Evolutionary conservation across 2,113 vertebrate genomes (phyloP), one percentile per base, ranked within the genome.

Genomic region (Etia nguti): DNA sequence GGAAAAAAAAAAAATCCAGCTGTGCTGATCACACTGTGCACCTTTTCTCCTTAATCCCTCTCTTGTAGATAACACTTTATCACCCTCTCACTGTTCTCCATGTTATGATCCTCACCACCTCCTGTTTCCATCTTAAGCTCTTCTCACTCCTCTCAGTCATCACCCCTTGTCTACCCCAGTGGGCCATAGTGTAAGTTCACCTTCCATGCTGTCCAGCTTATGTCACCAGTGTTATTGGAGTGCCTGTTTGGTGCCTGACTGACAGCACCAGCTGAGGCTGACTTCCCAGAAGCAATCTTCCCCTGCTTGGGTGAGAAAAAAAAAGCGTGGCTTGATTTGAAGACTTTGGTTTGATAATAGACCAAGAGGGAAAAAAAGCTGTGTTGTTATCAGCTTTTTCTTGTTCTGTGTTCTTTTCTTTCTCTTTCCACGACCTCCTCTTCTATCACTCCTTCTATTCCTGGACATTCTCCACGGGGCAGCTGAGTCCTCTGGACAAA

Each of bases 391-490:
- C 4, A 22, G 41, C 29, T 38, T 73, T 59, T 68, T 41, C 60
- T 68, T 0, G 7, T 41, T 68, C 62, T 68, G 36, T 12, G 10
- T 11, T 88, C 13, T 50, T 43, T 48, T 52, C 73, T 5, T 54
- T 57, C 13, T 81, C 24, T 80, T 41, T 41, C 24, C n/a, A 31
- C 65, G 50, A 70, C 56, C 54, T 38, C 57, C 34, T 70, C 11
- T 57, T 62, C 16, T 43, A 10, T 18, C 11, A 52, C 82, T 84
- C 86, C 29, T 81, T 89, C 91, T 98, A 98, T 97, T 97, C 95
- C 96, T 97, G 97, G 97, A 96, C 95, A 96, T 96, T 96, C 96
- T 95, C 91, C 95, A 94, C 84, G 93, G 92, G 95, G 80, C 80
- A 94, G 92, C 86, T 77, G 95, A 92, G 82, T 52, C 54, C 31